Evolutionary conservation across 2,797 vertebrate species (phyloP), one percentile per base, ranked within the genome.

Genomic region (Galagoides demidoff): DNA sequence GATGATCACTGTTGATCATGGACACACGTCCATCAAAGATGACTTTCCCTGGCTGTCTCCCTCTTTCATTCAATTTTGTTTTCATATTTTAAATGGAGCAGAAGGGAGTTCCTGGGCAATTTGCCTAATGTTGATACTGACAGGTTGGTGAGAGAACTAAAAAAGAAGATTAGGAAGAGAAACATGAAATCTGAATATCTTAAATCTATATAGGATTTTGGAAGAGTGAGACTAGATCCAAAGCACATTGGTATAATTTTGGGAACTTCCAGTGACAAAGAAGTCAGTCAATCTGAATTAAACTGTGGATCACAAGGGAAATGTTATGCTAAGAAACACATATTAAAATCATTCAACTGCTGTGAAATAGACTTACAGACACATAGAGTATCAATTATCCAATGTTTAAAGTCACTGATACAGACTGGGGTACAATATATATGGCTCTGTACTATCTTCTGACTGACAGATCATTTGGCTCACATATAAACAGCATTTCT

Each of bases 11-110:
- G 2, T 70, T 83, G 29, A 85, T 43, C 1, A 14, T 20, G n/a
- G 6, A 17, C 11, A 1, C 22, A 90, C 29, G 68, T 84, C 12
- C 5, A 22, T 39, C 27, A 71, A 55, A 92, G 34, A 19, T 39
- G 1, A 45, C 7, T 81, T 89, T 82, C 1, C 31, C 29, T 59
- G 29, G 2, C 3, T 86, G 25, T 12, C n/a, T 59, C 6, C 9
- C 6, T 70, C 10, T 5, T 4, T 64, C 3, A 1, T 7, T 43
- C 71, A 88, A 76, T 45, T 76, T 39, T 74, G 3, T 79, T 85
- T 90, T 94, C 23, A 17, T 52, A 61, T 89, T 92, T 95, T 89
- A 59, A 97, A 84, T 20, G 7, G 25, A 66, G 4, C 27, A 29
- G 61, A 82, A 70, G 31, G 16, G 25, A 61, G 7, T n/a, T 91